Evolutionary conservation across 2,113 vertebrate species (phyloP).

Genomic region (Scomber scombrus): DNA sequence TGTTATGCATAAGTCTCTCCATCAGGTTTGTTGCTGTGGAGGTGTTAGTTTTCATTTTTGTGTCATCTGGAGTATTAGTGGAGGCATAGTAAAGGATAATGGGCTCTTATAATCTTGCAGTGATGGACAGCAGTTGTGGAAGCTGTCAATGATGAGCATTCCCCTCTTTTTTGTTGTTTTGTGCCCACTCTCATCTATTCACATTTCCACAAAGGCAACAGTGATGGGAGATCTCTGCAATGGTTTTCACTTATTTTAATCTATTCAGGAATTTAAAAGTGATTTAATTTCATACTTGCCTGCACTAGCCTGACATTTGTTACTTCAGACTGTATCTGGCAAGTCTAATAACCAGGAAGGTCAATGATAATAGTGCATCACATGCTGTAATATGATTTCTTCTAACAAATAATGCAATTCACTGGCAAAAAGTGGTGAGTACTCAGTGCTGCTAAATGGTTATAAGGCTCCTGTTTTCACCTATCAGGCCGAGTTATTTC

Average conservation of each 20-base stretch:
- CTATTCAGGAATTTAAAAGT: constrained; percentile 32
- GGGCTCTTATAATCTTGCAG: constrained; percentile 6
- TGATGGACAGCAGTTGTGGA: constrained; percentile 1
- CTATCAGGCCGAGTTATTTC: constrained; percentile 51
- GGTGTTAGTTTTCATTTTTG: background rate
- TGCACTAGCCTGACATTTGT: constrained; percentile 8
- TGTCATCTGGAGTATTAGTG: background rate
- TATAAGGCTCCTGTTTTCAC: constrained; percentile 38
- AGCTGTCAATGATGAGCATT: constrained; percentile 15
- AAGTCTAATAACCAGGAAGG: constrained; percentile 14
- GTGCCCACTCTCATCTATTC: background rate
- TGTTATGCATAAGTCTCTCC: background rate
- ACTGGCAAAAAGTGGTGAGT: constrained; percentile 13
- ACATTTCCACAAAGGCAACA: constrained; percentile 29
- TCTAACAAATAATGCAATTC: constrained; percentile 38
- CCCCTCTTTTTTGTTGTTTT: constrained; percentile 33
- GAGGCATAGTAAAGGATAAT: constrained; percentile 23
- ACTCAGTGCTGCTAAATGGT: constrained; percentile 46
- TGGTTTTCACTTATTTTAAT: constrained; percentile 22
- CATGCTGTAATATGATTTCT: constrained; percentile 26
- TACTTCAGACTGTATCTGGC: constrained; percentile 4
- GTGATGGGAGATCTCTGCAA: constrained; percentile 1
- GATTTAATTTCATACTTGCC: constrained; percentile 17
- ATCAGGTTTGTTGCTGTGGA: background rate
- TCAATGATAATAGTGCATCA: constrained; percentile 20